Evolutionary conservation across 1,140 invertebrate genomes (phyloP).

Genomic region (Drosophila yakuba): DNA sequence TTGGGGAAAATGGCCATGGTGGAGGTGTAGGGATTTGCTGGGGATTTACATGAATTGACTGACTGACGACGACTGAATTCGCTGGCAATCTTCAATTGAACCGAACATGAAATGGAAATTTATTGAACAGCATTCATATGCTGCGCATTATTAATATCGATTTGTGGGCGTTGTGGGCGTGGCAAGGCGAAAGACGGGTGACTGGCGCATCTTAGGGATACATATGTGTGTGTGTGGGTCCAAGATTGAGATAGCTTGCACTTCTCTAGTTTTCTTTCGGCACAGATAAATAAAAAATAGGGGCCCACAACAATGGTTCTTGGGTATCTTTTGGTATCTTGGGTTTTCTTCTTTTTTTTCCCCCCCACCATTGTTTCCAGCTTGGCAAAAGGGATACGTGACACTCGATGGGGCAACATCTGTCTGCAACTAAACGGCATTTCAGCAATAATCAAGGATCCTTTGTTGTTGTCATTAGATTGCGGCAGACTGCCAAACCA

Average conservation of each 20-base stretch:
- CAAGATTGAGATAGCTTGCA: constrained; percentile 57
- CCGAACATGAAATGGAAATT: constrained; percentile 66
- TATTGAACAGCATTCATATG: constrained; percentile 76
- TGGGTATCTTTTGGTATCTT: constrained; percentile 1
- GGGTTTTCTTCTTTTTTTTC: constrained; percentile 1
- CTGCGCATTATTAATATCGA: constrained; percentile 80
- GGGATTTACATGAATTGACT: constrained; percentile 69
- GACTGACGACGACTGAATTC: constrained; percentile 37
- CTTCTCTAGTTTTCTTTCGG: constrained; percentile 30
- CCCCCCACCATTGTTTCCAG: constrained; percentile 27
- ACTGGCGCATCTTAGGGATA: constrained; percentile 46
- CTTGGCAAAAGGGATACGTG: constrained; percentile 34
- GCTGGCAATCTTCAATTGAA: constrained; percentile 28
- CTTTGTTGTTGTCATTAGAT: constrained; percentile 54
- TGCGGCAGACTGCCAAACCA: constrained; percentile 37
- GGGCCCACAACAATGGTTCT: constrained; percentile 19
- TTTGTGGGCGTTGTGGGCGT: constrained; percentile 48
- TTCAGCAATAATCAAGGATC: constrained; percentile 55
- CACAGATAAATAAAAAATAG: constrained; percentile 41
- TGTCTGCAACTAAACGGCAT: constrained; percentile 49
- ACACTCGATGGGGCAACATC: constrained; percentile 34
- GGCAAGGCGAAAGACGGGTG: constrained; percentile 8
- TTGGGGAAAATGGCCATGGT: not conserved
- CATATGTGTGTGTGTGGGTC: not conserved
- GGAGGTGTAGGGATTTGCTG: constrained; percentile 43